phyloP scores from a whole-genome alignment of 2,888 invertebrate genomes.

The Ellobium chinense region DNA sequence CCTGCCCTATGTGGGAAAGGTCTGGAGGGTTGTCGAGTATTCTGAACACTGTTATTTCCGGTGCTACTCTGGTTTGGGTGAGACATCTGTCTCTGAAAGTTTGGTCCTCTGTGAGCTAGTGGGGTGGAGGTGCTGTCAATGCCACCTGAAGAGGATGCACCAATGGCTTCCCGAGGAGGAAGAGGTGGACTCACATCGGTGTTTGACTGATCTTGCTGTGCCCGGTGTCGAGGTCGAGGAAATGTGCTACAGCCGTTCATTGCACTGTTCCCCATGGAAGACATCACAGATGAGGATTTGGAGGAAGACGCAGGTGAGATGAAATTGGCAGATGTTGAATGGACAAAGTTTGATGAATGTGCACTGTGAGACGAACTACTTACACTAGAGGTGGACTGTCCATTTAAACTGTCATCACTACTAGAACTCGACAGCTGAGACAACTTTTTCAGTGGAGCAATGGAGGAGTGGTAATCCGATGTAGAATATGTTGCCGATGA shows the following conservation, averaged over 20 bases:
- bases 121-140: neutral
- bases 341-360: constrained; percentile 30
- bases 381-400: constrained; percentile 18
- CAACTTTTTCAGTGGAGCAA: constrained; percentile 62
- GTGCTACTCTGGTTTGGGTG: constrained; percentile 11
- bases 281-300: constrained; percentile 15
- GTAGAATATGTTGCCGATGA: constrained; percentile 6
- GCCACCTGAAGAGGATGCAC: neutral
- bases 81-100: constrained; percentile 30
- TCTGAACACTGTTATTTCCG: neutral
- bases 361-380: constrained; percentile 12
- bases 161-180: constrained; percentile 14
- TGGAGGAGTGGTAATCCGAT: constrained; percentile 34
- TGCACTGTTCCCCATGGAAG: constrained; percentile 24
- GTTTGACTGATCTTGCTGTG: constrained; percentile 24
- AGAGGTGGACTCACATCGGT: constrained; percentile 23
- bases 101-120: neutral
- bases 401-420: constrained; percentile 63
- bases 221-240: constrained; percentile 29
- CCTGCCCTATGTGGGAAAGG: constrained; percentile 19
- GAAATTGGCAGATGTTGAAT: constrained; percentile 14
- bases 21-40: neutral
- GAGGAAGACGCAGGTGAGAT: constrained; percentile 19
- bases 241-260: constrained; percentile 47
- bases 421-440: constrained; percentile 68